Percentiles rank a stretch among this genome's conserved stretches.
Evolutionary conservation across 2,797 vertebrate species (phyloP).

Genomic region (Hozukius guyotensis): DNA sequence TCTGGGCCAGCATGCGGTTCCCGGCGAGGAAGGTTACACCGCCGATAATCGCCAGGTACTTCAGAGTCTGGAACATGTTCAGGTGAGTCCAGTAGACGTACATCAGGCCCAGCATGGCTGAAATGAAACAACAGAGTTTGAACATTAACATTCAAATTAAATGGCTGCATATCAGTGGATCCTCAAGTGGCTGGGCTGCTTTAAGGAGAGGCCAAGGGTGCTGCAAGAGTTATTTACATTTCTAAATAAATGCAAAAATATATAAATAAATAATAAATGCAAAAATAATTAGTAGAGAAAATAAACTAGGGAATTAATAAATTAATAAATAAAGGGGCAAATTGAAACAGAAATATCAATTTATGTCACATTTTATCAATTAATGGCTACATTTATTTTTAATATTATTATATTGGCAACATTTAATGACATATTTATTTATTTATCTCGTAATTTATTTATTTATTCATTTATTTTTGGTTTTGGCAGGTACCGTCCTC

Average conservation of each 20-base stretch:
- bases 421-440: no score
- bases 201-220: not conserved
- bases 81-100: constrained; percentile 99
- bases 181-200: not conserved
- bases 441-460: no score
- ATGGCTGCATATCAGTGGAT: not conserved
- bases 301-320: no score
- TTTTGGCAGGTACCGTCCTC: no score
- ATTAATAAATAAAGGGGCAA: no score
- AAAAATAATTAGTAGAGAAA: not conserved
- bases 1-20: constrained; percentile 98
- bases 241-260: not conserved
- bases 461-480: no score
- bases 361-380: no score
- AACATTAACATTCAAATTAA: not conserved
- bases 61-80: constrained; percentile 99
- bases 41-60: constrained; percentile 96
- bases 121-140: not conserved
- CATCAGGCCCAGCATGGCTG: constrained; percentile 97
- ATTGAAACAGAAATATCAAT: no score
- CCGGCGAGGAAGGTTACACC: constrained; percentile 96
- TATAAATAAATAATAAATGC: not conserved
- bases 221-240: not conserved
- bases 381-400: no score
- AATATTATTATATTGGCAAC: no score